phyloP scores from a whole-genome alignment of 2,797 vertebrate species.

The Pyrocephalus nanus region DNA sequence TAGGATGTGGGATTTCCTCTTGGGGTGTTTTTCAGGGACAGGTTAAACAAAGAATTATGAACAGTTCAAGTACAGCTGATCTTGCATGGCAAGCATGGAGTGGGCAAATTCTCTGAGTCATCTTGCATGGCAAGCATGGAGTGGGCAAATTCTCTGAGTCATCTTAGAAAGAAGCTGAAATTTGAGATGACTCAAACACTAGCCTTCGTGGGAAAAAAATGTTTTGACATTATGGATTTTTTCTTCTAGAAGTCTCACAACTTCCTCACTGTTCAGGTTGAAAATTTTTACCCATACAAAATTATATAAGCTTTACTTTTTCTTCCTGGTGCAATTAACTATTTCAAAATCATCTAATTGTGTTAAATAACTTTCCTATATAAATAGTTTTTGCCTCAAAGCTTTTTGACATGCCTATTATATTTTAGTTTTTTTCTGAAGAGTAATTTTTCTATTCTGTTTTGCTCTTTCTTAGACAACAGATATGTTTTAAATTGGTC shows the following conservation, averaged over 20 bases:
- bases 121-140: neutral
- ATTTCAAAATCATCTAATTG: constrained; percentile 62
- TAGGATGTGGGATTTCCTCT: neutral
- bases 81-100: neutral
- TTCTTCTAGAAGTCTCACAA: neutral
- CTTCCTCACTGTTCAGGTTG: neutral
- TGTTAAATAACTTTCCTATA: constrained; percentile 66
- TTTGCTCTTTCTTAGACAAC: neutral
- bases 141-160: neutral
- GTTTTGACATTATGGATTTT: neutral
- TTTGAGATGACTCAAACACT: neutral
- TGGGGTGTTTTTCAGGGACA: neutral
- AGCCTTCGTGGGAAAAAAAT: neutral
- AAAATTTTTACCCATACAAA: constrained; percentile 46
- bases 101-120: neutral
- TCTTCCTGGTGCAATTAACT: constrained; percentile 54
- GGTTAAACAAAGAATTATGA: neutral
- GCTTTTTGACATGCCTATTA: constrained; percentile 45
- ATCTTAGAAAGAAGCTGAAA: neutral
- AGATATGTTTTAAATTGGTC: constrained; percentile 59
- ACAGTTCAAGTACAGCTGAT: neutral
- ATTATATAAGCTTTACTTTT: constrained; percentile 39
- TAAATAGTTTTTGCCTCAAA: constrained; percentile 55
- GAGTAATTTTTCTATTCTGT: constrained; percentile 35
- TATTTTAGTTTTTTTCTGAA: constrained; percentile 62